These are phyloP conservation scores for Nibea coibor DNA, from an alignment of 2,113 vertebrate genomes.

Conservation along the genomic window DNA sequence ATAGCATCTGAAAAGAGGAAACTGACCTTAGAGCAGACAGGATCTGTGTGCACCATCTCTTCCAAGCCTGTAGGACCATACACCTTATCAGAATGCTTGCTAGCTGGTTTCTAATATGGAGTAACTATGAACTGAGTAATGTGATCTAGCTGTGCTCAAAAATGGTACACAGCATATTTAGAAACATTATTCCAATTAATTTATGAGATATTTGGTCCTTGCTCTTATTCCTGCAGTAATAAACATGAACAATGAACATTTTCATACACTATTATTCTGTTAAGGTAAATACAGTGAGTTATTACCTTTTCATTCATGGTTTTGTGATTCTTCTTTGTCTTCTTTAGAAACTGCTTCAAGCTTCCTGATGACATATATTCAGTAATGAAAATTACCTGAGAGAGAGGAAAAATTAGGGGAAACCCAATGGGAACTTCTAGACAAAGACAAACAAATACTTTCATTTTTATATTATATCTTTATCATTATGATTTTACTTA, in stretches of 20 bases:
- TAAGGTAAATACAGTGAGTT: neutral
- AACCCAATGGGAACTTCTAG: neutral
- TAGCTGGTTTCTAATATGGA: neutral
- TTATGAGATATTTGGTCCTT: neutral
- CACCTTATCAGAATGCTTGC: conserved; percentile 38
- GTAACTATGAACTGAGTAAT: neutral
- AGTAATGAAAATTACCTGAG: conserved; percentile 98
- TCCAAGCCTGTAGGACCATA: conserved; percentile 90
- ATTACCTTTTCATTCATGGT: conserved; percentile 98
- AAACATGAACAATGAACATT: neutral
- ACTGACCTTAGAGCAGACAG: conserved; percentile 95
- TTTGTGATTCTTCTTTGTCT: conserved; percentile 99
- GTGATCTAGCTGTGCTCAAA: neutral
- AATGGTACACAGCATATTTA: neutral
- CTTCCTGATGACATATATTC: conserved; percentile 99
- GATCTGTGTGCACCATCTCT: conserved; percentile 98
- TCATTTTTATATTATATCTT: neutral
- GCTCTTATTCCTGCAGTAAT: neutral
- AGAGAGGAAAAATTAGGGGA: conserved; percentile 4
- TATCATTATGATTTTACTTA: neutral
- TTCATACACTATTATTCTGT: neutral
- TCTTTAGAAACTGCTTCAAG: conserved; percentile 98
- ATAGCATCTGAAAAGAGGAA: neutral
- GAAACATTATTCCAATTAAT: neutral
- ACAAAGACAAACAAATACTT: neutral